A percentile compares a stretch with the other conserved stretches of the same genome.
Evolutionary conservation across 2,888 invertebrate species (phyloP).

Genomic region (Rhingia rostrata): DNA sequence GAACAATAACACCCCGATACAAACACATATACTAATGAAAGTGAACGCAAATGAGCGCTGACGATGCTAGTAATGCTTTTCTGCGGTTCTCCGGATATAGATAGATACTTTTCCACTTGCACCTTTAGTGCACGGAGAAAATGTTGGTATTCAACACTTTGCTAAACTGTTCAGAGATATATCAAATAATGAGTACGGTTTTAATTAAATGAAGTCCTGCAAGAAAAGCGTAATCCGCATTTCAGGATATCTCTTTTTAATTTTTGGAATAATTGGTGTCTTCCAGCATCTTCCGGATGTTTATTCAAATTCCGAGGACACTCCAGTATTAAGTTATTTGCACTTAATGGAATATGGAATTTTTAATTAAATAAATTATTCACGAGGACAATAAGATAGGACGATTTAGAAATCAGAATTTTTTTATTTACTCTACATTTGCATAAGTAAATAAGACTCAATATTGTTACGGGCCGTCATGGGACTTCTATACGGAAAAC

Average conservation of each 20-base stretch:
- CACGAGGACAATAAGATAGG: background rate
- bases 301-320: too few species aligned
- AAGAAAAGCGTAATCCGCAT: too few species aligned
- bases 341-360: background rate
- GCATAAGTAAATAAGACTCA: background rate
- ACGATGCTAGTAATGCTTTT: conserved; percentile 35
- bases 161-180: too few species aligned
- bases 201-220: too few species aligned
- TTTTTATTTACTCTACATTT: background rate
- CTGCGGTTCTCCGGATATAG: conserved; percentile 15
- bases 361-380: background rate
- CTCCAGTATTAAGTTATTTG: too few species aligned
- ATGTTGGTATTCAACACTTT: too few species aligned
- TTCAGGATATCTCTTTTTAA: too few species aligned
- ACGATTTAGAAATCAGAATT: background rate
- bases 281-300: too few species aligned
- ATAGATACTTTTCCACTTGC: background rate
- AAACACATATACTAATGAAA: conserved; percentile 26
- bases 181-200: too few species aligned
- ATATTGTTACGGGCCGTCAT: background rate
- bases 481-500: background rate
- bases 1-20: background rate
- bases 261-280: too few species aligned
- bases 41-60: conserved; percentile 49
- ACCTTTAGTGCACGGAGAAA: too few species aligned